Conservation (phyloP, 2,797 vertebrate species). For the Taeniopygia guttata region DNA sequence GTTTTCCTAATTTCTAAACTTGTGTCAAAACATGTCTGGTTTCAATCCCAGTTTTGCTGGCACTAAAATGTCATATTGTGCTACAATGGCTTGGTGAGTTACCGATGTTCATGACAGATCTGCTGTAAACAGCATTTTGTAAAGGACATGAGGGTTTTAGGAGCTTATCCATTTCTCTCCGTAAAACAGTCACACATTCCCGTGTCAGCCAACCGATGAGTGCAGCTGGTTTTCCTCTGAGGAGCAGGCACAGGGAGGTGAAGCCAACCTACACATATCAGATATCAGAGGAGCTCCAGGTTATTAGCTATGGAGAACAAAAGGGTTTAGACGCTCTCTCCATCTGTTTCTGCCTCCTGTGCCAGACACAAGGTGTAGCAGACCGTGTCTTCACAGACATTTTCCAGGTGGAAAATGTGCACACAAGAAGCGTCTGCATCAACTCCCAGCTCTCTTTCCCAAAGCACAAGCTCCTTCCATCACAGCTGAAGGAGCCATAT, state of each 20-base stretch:
- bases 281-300: slow-evolving; percentile 47
- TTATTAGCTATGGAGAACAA: slow-evolving; percentile 63
- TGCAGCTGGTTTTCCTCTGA: slow-evolving; percentile 18
- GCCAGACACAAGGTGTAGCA: slow-evolving; percentile 47
- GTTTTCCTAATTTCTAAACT: not conserved
- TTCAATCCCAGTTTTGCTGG: not conserved
- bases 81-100: not conserved
- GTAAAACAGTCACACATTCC: not conserved
- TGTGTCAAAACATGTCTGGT: not conserved
- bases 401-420: slow-evolving; percentile 59
- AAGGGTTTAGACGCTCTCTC: slow-evolving; percentile 44
- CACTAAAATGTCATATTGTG: not conserved
- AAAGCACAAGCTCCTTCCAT: not conserved
- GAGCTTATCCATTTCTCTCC: not conserved
- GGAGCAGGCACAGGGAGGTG: not conserved
- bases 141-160: slow-evolving; percentile 1
- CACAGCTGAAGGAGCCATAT: slow-evolving; percentile 10
- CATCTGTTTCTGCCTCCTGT: slow-evolving; percentile 64
- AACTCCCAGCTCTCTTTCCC: not conserved
- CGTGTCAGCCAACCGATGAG: not conserved
- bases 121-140: slow-evolving; percentile 49
- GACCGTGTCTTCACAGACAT: slow-evolving; percentile 48
- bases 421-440: not conserved
- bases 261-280: slow-evolving; percentile 10
- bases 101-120: slow-evolving; percentile 42